phyloP scores from a whole-genome alignment of 2,888 invertebrate genomes.

The Laspeyria flexula region DNA sequence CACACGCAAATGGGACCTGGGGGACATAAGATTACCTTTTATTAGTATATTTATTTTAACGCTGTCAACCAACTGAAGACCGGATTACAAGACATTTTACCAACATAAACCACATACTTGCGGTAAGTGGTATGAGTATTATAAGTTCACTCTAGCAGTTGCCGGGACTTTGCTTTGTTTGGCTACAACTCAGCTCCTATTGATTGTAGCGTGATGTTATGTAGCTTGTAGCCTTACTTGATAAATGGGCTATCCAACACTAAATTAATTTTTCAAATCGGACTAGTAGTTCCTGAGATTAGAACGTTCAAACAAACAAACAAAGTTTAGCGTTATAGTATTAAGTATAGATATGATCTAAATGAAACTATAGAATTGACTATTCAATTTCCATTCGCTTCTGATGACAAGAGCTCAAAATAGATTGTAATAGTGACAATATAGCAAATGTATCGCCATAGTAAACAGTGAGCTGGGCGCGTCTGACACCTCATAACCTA shows the following conservation, averaged over 20 bases:
- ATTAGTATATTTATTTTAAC: no score
- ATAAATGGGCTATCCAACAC: neutral
- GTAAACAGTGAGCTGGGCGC: conserved; percentile 33
- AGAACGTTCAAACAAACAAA: neutral
- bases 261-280: neutral
- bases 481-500: conserved; percentile 53
- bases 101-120: no score
- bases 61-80: no score
- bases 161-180: no score
- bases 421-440: conserved; percentile 7
- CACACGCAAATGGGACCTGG: no score
- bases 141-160: no score
- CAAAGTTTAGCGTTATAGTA: no score
- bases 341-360: no score
- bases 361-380: no score
- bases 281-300: neutral
- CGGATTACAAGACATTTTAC: no score
- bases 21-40: no score
- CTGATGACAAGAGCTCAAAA: neutral
- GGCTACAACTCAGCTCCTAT: neutral
- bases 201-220: neutral
- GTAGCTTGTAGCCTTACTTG: neutral
- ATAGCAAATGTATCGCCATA: conserved; percentile 13
- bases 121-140: no score
- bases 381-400: neutral